Percentiles rank a stretch among this genome's conserved stretches.
Evolutionary conservation across 2,797 vertebrate species (phyloP).

Genomic region (Cossypha polioptera): DNA sequence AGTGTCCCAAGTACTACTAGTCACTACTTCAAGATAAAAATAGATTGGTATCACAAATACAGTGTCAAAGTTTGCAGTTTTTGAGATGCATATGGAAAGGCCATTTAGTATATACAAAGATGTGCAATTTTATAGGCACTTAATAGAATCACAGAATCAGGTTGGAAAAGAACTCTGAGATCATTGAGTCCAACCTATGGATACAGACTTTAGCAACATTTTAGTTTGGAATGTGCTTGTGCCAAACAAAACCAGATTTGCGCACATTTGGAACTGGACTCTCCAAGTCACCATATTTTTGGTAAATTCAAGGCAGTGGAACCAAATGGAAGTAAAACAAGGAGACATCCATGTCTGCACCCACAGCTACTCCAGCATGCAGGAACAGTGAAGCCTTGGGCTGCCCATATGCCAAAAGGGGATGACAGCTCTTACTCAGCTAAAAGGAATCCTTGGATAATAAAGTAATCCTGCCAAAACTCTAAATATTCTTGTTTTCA

Average conservation of each 20-base stretch:
- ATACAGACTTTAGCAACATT: neutral
- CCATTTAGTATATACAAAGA: neutral
- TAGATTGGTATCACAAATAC: neutral
- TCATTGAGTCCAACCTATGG: neutral
- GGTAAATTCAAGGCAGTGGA: neutral
- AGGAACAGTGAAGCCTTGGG: neutral
- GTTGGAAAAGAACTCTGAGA: neutral
- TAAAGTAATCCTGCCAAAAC: neutral
- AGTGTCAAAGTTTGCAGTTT: neutral
- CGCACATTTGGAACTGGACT: neutral
- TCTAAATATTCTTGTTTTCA: neutral
- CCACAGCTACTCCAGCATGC: accelerated
- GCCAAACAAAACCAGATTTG: neutral
- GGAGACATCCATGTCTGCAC: neutral
- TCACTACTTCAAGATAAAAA: neutral
- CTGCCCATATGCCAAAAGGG: neutral
- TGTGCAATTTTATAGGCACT: neutral
- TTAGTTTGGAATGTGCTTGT: neutral
- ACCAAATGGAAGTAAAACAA: accelerated
- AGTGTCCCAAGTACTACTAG: neutral
- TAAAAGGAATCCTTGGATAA: neutral
- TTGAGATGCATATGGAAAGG: neutral
- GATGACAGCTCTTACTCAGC: neutral
- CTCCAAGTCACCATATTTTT: neutral
- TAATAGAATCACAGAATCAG: neutral